Conservation (phyloP, 1,140 invertebrate genomes). For the Drosophila willistoni region DNA sequence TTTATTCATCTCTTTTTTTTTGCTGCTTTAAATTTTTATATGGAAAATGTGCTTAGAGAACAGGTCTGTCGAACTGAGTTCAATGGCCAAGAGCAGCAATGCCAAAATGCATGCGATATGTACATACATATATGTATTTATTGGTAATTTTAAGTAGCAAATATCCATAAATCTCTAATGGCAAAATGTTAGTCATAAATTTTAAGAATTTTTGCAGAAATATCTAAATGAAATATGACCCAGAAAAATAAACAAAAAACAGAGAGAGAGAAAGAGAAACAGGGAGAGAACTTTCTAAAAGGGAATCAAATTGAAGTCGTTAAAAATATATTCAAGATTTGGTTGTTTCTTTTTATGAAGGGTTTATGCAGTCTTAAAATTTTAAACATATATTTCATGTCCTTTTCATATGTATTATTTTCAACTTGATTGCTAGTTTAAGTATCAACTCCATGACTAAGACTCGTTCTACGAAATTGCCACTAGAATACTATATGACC, state of each 20-base stretch:
- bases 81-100: slow-evolving; percentile 12
- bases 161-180: slow-evolving; percentile 7
- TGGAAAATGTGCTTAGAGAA: slow-evolving; percentile 14
- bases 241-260: neutral
- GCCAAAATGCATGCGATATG: slow-evolving; percentile 2
- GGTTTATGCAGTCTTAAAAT: neutral
- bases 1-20: neutral
- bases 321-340: neutral
- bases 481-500: too few relatives aligned
- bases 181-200: slow-evolving; percentile 3
- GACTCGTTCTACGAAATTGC: too few relatives aligned
- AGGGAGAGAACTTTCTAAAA: neutral
- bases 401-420: neutral
- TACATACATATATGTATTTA: neutral
- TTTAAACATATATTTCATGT: neutral
- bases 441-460: neutral
- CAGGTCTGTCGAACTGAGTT: slow-evolving; percentile 2
- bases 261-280: neutral
- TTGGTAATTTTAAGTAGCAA: slow-evolving; percentile 10
- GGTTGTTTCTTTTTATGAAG: neutral
- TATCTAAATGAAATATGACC: slow-evolving; percentile 8
- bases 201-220: neutral
- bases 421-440: neutral
- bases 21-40: neutral
- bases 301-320: neutral